Conservation (phyloP, 2,113 vertebrate genomes). For the Clarias batrachus region DNA sequence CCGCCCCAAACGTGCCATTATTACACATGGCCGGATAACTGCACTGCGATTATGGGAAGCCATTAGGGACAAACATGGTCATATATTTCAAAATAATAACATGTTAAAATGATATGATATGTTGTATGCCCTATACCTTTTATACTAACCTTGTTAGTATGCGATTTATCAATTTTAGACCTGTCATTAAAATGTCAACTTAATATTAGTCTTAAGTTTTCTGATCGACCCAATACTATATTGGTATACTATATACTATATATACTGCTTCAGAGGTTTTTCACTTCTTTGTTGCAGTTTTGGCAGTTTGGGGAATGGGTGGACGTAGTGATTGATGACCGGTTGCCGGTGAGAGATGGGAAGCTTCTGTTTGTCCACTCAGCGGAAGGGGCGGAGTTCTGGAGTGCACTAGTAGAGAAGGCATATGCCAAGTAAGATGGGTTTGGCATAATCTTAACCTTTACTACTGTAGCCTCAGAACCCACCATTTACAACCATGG, state of each 20-base stretch:
- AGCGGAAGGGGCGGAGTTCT: slow-evolving; percentile 73
- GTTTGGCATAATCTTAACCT: too few relatives aligned
- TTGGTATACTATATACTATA: too few relatives aligned
- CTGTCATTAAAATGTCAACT: neutral
- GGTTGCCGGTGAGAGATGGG: slow-evolving; percentile 71
- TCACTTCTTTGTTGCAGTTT: slow-evolving; percentile 61
- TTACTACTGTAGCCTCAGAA: neutral
- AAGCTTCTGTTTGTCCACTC: slow-evolving; percentile 79
- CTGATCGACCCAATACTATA: neutral
- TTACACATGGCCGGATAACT: too few relatives aligned
- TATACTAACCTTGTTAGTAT: neutral
- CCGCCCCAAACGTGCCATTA: too few relatives aligned
- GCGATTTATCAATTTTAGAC: neutral
- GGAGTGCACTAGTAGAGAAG: slow-evolving; percentile 76
- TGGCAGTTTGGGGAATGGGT: slow-evolving; percentile 81
- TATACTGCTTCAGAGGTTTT: neutral
- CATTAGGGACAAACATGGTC: too few relatives aligned
- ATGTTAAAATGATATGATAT: too few relatives aligned
- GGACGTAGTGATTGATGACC: slow-evolving; percentile 76
- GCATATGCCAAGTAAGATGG: slow-evolving; percentile 74
- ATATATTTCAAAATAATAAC: too few relatives aligned
- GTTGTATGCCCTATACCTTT: neutral
- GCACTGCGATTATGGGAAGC: too few relatives aligned
- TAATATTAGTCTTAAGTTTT: neutral
- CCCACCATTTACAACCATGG: neutral